Evolutionary conservation across 2,888 invertebrate genomes (phyloP).

Genomic region (Athripsodes cinereus): DNA sequence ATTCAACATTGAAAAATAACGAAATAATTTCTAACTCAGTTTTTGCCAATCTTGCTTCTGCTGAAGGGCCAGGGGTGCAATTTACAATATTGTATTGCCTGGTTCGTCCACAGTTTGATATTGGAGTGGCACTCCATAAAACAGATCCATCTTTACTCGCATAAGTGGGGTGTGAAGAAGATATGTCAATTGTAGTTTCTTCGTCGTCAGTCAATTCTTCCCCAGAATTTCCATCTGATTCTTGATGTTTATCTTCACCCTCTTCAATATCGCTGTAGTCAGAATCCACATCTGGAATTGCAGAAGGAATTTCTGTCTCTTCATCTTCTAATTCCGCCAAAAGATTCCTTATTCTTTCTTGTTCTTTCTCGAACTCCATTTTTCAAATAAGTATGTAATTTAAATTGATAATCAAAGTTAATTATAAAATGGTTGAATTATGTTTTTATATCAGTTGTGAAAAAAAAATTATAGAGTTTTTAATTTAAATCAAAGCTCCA

Average conservation of each 20-base stretch:
- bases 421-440: no score
- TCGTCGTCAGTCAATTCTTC: background rate
- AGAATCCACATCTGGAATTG: background rate
- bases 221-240: background rate
- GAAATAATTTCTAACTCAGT: background rate
- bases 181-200: background rate
- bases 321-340: background rate
- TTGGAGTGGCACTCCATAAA: background rate
- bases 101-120: background rate
- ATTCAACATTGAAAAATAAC: background rate
- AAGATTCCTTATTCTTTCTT: background rate
- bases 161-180: background rate
- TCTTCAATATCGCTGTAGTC: background rate
- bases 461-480: no score
- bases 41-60: background rate
- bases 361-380: background rate
- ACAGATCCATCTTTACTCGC: background rate
- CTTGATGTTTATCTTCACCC: background rate
- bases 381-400: no score
- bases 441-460: no score
- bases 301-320: background rate
- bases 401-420: no score
- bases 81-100: background rate
- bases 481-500: no score
- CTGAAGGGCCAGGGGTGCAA: background rate